These are phyloP conservation scores for Agelas oroides DNA, from an alignment of 37 sponge, comb jelly and placozoan genomes.

Conservation along the genomic window DNA sequence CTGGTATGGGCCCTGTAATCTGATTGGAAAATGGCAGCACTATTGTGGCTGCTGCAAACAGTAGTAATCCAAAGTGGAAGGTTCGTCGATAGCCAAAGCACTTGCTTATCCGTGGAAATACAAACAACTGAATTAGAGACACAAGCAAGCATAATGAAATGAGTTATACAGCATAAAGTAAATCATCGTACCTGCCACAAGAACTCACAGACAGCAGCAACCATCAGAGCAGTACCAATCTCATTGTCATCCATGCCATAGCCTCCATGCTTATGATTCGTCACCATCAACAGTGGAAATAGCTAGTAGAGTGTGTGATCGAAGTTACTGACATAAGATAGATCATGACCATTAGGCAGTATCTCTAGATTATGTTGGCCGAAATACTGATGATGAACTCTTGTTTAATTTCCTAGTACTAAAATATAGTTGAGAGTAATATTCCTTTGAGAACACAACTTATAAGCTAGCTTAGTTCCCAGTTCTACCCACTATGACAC, in stretches of 20 bases:
- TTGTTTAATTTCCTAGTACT: too few species aligned
- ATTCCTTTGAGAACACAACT: too few species aligned
- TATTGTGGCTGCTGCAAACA: constrained; percentile 20
- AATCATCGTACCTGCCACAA: constrained; percentile 58
- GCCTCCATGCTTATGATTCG: constrained; percentile 71
- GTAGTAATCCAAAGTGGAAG: constrained; percentile 14
- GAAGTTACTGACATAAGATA: too few species aligned
- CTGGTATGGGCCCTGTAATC: constrained; percentile 77
- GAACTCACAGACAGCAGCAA: constrained; percentile 46
- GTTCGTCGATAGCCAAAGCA: constrained; percentile 59
- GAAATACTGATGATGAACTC: too few species aligned
- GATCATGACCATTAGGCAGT: too few species aligned
- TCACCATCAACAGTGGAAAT: constrained; percentile 82
- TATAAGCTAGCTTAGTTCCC: too few species aligned
- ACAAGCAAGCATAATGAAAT: too few species aligned
- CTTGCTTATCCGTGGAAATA: constrained; percentile 59
- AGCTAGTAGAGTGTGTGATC: constrained; percentile 23
- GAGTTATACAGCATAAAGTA: too few species aligned
- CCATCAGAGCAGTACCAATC: constrained; percentile 59
- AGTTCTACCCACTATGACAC: too few species aligned
- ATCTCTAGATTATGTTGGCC: too few species aligned
- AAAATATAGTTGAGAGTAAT: too few species aligned
- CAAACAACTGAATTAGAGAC: constrained; percentile 36
- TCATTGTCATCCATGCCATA: constrained; percentile 81
- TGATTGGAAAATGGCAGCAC: constrained; percentile 74